Base-by-base conservation (phyloP, 2,113 vertebrate species). In the Crotalus helleri region DNA sequence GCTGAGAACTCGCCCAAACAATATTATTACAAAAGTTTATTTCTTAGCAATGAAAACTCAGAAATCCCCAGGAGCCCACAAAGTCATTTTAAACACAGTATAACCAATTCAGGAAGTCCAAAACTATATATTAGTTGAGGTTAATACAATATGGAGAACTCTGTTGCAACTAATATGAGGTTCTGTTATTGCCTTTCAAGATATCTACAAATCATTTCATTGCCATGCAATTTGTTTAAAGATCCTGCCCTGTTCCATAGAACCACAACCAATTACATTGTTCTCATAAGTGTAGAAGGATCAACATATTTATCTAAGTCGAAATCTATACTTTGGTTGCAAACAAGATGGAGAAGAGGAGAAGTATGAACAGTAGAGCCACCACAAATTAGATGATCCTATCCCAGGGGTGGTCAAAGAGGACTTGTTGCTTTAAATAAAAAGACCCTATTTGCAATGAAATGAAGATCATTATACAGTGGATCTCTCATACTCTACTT, bases 181-280 rank as follows among this genome's bases (percentile, higher is more conserved):
- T 88, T 86, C 64, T 93, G 55, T 91, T 95, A 91, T 88, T 90
- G 59, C 86, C 94, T 91, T 64, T 93, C 10, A 86, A 91, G 89
- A 95, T 92, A 93, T 69, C 44, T 93, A 90, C 86, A 95, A 94
- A 94, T 94, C 46, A 91, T 89, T 92, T 92, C 94, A 95, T 85
- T 94, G 87, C 91, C 85, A 92, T 92, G 49, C 88, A 94, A 90
- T 58, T 87, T 90, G 93, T 33, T 95, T 94, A 90, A 86, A 81
- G 87, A 91, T 49, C 85, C 91, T n/a, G 21, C 12, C 74, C 91
- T 93, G 64, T 61, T 88, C 91, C 85, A 13, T 6, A 9, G 49
- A 88, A 64, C 54, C 91, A 15, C 57, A 33, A 51, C 53, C 81
- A 94, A 95, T 94, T 89, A 81, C 61, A 49, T 49, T 85, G 64